These are phyloP conservation scores for Cheilosia pagana DNA, from an alignment of 2,888 invertebrate genomes.

Conservation along the genomic window DNA sequence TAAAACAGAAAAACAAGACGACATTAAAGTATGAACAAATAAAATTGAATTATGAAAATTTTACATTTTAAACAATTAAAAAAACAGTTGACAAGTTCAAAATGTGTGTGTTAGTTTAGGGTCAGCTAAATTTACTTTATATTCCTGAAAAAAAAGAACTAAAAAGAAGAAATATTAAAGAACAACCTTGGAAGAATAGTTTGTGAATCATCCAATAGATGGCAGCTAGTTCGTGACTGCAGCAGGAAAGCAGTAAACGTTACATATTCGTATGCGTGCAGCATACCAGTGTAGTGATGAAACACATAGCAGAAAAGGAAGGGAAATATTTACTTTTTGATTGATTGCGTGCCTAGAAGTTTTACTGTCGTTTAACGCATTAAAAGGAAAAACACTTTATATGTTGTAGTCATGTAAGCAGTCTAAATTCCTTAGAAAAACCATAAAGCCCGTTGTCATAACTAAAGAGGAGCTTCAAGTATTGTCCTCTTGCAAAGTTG, in stretches of 20 bases:
- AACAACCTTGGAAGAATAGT: constrained; percentile 4
- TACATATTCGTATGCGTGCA: constrained; percentile 3
- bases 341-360: background rate
- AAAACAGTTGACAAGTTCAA: background rate
- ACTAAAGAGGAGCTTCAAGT: too few relatives aligned
- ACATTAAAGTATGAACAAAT: constrained; percentile 4
- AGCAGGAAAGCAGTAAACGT: constrained; percentile 4
- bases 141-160: too few relatives aligned
- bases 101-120: background rate
- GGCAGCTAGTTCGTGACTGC: constrained; percentile 37
- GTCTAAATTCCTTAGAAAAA: background rate
- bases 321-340: background rate
- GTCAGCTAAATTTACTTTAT: background rate
- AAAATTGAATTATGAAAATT: background rate
- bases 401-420: background rate
- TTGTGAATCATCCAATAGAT: constrained; percentile 49
- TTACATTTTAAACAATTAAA: background rate
- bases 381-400: background rate
- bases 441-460: background rate
- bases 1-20: background rate
- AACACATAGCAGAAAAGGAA: background rate
- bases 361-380: background rate
- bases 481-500: too few relatives aligned
- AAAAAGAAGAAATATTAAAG: background rate
- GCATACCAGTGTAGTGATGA: background rate